Conservation (phyloP, 2,888 invertebrate genomes). For the Therioaphis trifolii region DNA sequence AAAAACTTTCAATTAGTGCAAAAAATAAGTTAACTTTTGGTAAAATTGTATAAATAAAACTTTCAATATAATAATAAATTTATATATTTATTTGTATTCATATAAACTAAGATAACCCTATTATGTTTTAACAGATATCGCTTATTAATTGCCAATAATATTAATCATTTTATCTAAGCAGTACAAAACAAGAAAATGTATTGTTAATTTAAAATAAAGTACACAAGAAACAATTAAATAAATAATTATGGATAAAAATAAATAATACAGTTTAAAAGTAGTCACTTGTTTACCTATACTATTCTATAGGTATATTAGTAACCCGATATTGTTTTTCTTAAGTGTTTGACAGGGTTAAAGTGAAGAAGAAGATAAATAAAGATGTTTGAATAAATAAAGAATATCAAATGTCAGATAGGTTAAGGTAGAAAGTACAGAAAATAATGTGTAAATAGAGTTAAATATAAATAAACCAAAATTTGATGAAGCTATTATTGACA, state of each 20-base stretch:
- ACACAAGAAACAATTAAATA: slow-evolving; percentile 37
- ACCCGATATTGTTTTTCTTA: background rate
- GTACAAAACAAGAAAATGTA: slow-evolving; percentile 32
- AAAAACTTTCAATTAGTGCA: slow-evolving; percentile 51
- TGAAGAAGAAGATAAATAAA: slow-evolving; percentile 29
- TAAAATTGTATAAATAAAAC: slow-evolving; percentile 52
- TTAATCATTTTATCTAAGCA: slow-evolving; percentile 57
- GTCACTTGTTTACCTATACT: background rate
- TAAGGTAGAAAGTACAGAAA: background rate
- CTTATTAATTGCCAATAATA: slow-evolving; percentile 33
- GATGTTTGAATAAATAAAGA: background rate
- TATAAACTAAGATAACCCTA: slow-evolving; percentile 41
- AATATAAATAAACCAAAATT: slow-evolving; percentile 10
- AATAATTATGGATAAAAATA: slow-evolving; percentile 34
- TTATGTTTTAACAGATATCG: background rate
- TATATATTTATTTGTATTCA: slow-evolving; percentile 22
- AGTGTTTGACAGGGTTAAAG: slow-evolving; percentile 4
- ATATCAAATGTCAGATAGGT: background rate
- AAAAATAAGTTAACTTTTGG: slow-evolving; percentile 49
- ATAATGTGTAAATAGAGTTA: background rate
- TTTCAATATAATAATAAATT: slow-evolving; percentile 23
- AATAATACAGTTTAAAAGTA: slow-evolving; percentile 19
- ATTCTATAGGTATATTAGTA: background rate
- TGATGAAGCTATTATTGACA: background rate
- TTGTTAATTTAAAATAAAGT: slow-evolving; percentile 48